These are phyloP conservation scores for Drosophila insularis DNA, from an alignment of 1,140 invertebrate genomes.

Conservation along the genomic window DNA sequence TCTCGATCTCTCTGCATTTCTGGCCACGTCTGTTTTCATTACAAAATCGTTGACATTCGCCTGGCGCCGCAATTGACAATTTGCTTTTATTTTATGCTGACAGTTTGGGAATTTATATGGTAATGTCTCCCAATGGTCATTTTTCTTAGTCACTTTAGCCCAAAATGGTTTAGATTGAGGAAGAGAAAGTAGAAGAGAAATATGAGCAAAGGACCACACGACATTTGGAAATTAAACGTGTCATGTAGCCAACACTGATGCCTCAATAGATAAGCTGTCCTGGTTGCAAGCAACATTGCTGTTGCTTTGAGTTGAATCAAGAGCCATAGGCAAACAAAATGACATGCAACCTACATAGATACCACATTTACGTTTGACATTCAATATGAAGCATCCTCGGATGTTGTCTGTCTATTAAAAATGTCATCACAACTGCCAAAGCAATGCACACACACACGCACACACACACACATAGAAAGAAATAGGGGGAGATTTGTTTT, in stretches of 20 bases:
- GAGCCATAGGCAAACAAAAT: conserved; percentile 10
- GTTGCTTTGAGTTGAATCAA: conserved; percentile 21
- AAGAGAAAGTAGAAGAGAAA: conserved; percentile 6
- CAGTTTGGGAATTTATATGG: conserved; percentile 75
- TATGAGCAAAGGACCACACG: conserved; percentile 1
- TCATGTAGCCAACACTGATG: conserved; percentile 73
- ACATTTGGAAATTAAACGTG: conserved; percentile 64
- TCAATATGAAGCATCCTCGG: conserved; percentile 8
- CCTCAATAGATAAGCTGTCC: conserved; percentile 77
- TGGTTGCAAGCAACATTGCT: conserved; percentile 24
- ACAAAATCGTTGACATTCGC: conserved; percentile 67
- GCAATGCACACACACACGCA: background rate
- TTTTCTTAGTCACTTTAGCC: conserved; percentile 54
- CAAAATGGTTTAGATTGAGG: conserved; percentile 32
- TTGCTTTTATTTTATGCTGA: conserved; percentile 76
- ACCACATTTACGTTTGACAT: conserved; percentile 25
- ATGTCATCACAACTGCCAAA: conserved; percentile 48
- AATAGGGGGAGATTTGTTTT: conserved; percentile 38
- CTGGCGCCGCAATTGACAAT: conserved; percentile 74
- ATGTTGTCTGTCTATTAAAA: conserved; percentile 72
- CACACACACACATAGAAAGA: background rate
- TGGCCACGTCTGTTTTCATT: conserved; percentile 66
- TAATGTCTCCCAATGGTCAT: conserved; percentile 52
- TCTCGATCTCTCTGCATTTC: conserved; percentile 18
- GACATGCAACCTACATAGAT: conserved; percentile 47